These are phyloP conservation scores for Hydropsyche betteni DNA, from an alignment of 2,888 invertebrate genomes.

Conservation along the genomic window DNA sequence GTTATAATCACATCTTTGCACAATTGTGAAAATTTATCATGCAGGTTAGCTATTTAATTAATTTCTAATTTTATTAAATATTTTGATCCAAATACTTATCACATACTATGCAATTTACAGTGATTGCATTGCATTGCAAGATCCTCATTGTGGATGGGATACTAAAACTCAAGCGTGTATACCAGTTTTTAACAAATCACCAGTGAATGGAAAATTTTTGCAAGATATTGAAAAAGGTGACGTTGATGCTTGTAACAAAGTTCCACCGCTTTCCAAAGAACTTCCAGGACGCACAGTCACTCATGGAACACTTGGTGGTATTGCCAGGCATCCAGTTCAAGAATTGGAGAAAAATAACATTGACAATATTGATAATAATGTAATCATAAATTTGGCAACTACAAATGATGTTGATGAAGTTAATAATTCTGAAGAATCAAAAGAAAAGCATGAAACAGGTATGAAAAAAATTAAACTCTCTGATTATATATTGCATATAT, in stretches of 20 bases:
- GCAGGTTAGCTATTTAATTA: constrained; percentile 65
- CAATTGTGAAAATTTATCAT: constrained; percentile 78
- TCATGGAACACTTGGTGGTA: constrained; percentile 56
- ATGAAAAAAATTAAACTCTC: neutral
- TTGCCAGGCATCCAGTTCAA: constrained; percentile 60
- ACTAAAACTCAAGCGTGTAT: constrained; percentile 70
- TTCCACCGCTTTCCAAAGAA: constrained; percentile 62
- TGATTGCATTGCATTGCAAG: constrained; percentile 90
- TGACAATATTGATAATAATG: constrained; percentile 72
- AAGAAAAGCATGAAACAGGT: constrained; percentile 54
- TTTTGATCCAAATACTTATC: no score
- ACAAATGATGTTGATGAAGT: constrained; percentile 70
- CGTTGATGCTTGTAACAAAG: constrained; percentile 67
- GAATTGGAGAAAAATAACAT: constrained; percentile 66
- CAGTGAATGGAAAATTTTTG: constrained; percentile 71
- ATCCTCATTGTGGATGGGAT: constrained; percentile 98
- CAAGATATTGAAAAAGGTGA: constrained; percentile 79
- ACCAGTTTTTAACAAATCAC: constrained; percentile 67
- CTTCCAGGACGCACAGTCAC: constrained; percentile 54
- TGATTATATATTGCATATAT: no score
- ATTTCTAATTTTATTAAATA: constrained; percentile 3
- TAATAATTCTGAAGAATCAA: constrained; percentile 59
- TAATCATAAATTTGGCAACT: constrained; percentile 72
- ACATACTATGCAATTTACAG: constrained; percentile 63
- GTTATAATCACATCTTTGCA: constrained; percentile 86